phyloP scores from a whole-genome alignment of 2,113 vertebrate genomes.

The Sceloporus tristichus region DNA sequence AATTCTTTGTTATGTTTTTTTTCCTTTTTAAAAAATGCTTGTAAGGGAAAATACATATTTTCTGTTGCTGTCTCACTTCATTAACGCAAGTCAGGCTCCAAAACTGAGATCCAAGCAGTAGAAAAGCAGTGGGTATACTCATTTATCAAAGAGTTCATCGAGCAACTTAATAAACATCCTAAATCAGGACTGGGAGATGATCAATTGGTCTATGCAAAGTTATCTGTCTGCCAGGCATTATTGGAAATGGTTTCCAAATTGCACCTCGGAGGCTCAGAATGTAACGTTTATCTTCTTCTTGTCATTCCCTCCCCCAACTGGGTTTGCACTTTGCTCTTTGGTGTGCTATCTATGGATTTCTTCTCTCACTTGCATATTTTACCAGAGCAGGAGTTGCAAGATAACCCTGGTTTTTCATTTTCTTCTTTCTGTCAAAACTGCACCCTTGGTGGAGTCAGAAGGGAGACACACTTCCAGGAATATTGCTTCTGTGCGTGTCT shows the following conservation, averaged over 20 bases:
- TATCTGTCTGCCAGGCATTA: slow-evolving; percentile 15
- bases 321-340: slow-evolving; percentile 32
- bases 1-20: not conserved
- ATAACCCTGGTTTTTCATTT: slow-evolving; percentile 27
- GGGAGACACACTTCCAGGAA: slow-evolving; percentile 43
- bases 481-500: not conserved
- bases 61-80: not conserved
- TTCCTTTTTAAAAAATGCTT: not conserved
- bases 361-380: slow-evolving; percentile 8
- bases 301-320: not conserved
- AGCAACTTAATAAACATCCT: not conserved
- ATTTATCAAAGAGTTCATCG: slow-evolving; percentile 13
- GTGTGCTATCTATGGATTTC: not conserved
- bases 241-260: slow-evolving; percentile 28
- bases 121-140: slow-evolving; percentile 12
- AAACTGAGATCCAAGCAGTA: not conserved
- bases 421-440: slow-evolving; percentile 29
- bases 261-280: slow-evolving; percentile 15
- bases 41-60: not conserved
- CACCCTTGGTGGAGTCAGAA: slow-evolving; percentile 20
- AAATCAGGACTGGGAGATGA: not conserved
- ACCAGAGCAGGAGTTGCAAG: slow-evolving; percentile 31
- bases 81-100: not conserved
- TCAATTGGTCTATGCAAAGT: slow-evolving; percentile 21
- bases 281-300: not conserved